Conservation (phyloP, 2,797 vertebrate species). For the Dipus sagitta region DNA sequence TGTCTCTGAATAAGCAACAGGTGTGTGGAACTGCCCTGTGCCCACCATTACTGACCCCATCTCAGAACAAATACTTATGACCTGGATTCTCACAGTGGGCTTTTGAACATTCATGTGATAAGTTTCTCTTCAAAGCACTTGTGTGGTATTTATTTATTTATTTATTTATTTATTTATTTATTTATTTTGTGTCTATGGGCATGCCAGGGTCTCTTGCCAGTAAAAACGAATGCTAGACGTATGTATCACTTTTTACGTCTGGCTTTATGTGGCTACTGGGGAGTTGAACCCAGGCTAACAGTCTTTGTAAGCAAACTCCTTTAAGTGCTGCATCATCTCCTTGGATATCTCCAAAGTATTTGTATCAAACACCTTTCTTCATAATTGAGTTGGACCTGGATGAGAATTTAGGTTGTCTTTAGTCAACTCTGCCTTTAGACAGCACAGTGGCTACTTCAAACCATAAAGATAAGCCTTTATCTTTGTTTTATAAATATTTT, state of each 20-base stretch:
- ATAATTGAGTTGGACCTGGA: background rate
- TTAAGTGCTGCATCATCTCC: too few species aligned
- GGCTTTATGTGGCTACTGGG: too few species aligned
- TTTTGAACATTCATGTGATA: background rate
- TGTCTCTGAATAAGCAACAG: background rate
- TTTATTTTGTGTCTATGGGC: too few species aligned
- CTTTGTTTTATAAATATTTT: background rate
- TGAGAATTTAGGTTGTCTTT: background rate
- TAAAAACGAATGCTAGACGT: too few species aligned
- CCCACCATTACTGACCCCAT: background rate
- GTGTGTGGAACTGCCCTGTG: background rate
- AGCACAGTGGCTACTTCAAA: background rate
- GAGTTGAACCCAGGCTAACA: too few species aligned
- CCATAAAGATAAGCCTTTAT: background rate
- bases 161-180: too few species aligned
- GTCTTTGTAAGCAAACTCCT: too few species aligned
- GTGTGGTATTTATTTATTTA: background rate
- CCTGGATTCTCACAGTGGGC: background rate
- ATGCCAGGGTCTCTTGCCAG: too few species aligned
- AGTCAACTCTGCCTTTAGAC: background rate
- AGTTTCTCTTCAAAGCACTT: background rate
- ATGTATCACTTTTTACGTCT: too few species aligned
- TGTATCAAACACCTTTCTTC: background rate
- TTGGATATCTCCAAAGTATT: background rate
- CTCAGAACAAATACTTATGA: background rate